phyloP scores from a whole-genome alignment of 1,140 invertebrate genomes.

The Melitaea cinxia region DNA sequence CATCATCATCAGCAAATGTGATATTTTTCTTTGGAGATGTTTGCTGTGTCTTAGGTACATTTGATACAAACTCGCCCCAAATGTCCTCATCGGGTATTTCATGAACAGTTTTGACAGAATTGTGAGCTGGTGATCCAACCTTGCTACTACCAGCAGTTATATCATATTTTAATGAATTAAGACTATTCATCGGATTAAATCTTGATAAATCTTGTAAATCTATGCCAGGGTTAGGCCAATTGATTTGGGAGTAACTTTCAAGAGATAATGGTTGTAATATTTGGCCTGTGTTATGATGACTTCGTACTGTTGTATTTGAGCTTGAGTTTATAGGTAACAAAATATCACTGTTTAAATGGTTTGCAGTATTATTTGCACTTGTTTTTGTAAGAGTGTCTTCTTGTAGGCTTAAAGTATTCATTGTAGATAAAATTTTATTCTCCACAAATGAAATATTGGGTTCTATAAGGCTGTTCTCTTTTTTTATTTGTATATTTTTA shows the following conservation, averaged over 20 bases:
- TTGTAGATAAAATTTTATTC: conserved; percentile 15
- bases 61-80: conserved; percentile 84
- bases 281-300: conserved; percentile 66
- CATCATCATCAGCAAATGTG: conserved; percentile 80
- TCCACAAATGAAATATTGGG: conserved; percentile 21
- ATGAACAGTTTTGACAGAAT: conserved; percentile 45
- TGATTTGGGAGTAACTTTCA: conserved; percentile 82
- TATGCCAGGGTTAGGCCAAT: conserved; percentile 85
- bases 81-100: conserved; percentile 80
- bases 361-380: not conserved
- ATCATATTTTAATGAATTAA: conserved; percentile 71
- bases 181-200: conserved; percentile 80
- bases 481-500: not conserved
- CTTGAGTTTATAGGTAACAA: conserved; percentile 52
- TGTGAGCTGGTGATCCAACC: conserved; percentile 55
- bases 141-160: conserved; percentile 52
- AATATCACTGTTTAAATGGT: conserved; percentile 33
- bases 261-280: conserved; percentile 77
- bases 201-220: conserved; percentile 84
- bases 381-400: conserved; percentile 2
- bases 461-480: not conserved
- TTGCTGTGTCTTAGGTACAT: conserved; percentile 64
- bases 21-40: conserved; percentile 56
- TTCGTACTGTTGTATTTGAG: conserved; percentile 26
- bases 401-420: conserved; percentile 9